Base-by-base conservation (phyloP, 2,113 vertebrate genomes). In the Condylura cristata region DNA sequence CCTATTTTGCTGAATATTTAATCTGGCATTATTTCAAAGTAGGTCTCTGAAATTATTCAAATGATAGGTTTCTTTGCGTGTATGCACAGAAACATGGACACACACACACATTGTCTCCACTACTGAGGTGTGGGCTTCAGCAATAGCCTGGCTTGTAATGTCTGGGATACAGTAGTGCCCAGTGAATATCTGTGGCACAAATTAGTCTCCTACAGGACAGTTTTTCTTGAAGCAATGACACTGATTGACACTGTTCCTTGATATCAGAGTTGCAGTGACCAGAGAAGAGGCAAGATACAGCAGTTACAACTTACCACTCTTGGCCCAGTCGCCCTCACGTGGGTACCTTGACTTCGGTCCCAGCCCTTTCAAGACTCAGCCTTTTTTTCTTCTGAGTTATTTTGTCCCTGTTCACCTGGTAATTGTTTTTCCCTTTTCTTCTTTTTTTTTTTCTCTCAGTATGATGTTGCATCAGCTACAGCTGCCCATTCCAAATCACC, bases 171-270 rank as follows among this genome's bases (percentile, higher is more conserved):
- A 58, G 84, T 91, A 89, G 66, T 82, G 22, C n/a, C 86, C 88
- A 79, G 82, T 95, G 90, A 92, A 78, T 56, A 71, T 84, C 61
- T 80, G 48, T 72, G 61, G 26, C n/a, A 65, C 63, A 94, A 82
- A 94, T 76, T 74, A 41, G 4, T 39, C 26, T 95, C 20, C 86
- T 48, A 60, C 7, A 92, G 74, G 37, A 65, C n/a, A 76, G 13
- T 72, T 51, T 51, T 91, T 32, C 89, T 93, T 28, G 72, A 89
- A 41, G 18, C 37, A 76, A 51, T 5, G 74, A 46, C 34, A 82
- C n/a, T 24, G 76, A 5, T 71, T 14, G 26, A 60, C 83, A 65
- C 26, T 93, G 30, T 79, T 12, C 91, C n/a, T 60, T 66, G 39
- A 30, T 76, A 34, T 75, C 86, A 76, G 72, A 84, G 72, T 56